phyloP scores from a whole-genome alignment of 2,113 vertebrate genomes.

The Typhlomys cinereus region DNA sequence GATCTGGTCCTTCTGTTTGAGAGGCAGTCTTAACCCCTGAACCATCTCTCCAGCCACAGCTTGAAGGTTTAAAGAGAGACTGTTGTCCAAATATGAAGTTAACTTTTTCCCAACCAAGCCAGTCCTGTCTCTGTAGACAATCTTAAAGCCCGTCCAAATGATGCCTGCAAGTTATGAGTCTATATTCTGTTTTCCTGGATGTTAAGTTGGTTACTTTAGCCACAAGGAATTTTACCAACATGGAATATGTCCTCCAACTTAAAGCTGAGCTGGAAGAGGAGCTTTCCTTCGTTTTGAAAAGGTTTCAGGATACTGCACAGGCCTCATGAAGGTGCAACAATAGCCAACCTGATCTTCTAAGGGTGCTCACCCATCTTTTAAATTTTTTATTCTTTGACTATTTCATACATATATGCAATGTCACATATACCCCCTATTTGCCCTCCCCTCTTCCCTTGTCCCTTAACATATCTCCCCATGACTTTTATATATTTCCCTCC shows the following conservation, averaged over 20 bases:
- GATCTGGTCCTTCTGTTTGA: no score
- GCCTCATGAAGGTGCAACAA: not conserved
- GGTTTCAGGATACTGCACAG: not conserved
- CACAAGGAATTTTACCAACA: not conserved
- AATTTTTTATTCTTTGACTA: not conserved
- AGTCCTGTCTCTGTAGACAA: not conserved
- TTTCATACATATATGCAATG: not conserved
- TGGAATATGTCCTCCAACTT: not conserved
- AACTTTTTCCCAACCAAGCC: no score
- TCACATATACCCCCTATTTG: no score
- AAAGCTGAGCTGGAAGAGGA: not conserved
- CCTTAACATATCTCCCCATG: no score
- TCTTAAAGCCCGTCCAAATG: not conserved
- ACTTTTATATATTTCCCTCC: no score
- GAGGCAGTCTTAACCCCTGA: no score
- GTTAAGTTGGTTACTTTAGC: not conserved
- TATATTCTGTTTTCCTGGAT: not conserved
- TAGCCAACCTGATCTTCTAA: accelerated
- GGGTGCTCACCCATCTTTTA: not conserved
- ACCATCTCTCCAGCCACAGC: no score
- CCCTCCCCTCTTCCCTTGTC: not conserved
- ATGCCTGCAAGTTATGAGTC: not conserved
- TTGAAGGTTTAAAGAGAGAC: not conserved
- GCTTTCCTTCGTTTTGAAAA: not conserved
- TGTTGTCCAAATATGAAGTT: not conserved